These are phyloP conservation scores for Pampus argenteus DNA, from an alignment of 2,797 vertebrate species.

Conservation along the genomic window DNA sequence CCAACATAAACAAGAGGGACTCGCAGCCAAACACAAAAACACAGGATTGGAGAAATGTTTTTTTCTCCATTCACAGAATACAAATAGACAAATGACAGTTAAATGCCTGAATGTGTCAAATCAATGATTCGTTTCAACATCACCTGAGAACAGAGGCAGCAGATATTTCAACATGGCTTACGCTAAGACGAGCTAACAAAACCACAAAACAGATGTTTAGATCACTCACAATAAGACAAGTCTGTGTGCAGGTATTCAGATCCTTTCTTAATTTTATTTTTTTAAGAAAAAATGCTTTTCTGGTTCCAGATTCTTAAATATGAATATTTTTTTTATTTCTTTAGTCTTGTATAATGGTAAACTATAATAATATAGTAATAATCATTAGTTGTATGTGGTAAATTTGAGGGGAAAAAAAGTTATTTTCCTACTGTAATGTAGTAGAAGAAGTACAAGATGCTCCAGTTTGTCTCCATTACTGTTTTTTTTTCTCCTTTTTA, in stretches of 20 bases:
- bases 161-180: conserved; percentile 41
- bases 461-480: too few species aligned
- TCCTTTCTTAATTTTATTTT: neutral
- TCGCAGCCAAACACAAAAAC: conserved; percentile 40
- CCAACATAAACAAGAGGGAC: conserved; percentile 42
- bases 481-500: conserved; percentile 4
- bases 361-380: too few species aligned
- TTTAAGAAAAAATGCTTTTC: neutral
- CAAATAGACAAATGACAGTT: conserved; percentile 36
- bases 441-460: too few species aligned
- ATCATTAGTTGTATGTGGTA: too few species aligned
- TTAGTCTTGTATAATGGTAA: too few species aligned
- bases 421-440: too few species aligned
- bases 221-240: conserved; percentile 51
- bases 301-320: too few species aligned
- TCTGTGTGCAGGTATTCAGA: conserved; percentile 29
- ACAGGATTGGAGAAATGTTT: neutral
- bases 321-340: too few species aligned
- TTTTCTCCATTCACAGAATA: conserved; percentile 19
- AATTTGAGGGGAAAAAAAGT: too few species aligned
- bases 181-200: conserved; percentile 48
- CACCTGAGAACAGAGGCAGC: conserved; percentile 19
- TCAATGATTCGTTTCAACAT: conserved; percentile 15
- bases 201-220: conserved; percentile 65
- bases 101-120: conserved; percentile 40